These are phyloP conservation scores for Drosophila sproati DNA, from an alignment of 1,140 invertebrate species.

Conservation along the genomic window DNA sequence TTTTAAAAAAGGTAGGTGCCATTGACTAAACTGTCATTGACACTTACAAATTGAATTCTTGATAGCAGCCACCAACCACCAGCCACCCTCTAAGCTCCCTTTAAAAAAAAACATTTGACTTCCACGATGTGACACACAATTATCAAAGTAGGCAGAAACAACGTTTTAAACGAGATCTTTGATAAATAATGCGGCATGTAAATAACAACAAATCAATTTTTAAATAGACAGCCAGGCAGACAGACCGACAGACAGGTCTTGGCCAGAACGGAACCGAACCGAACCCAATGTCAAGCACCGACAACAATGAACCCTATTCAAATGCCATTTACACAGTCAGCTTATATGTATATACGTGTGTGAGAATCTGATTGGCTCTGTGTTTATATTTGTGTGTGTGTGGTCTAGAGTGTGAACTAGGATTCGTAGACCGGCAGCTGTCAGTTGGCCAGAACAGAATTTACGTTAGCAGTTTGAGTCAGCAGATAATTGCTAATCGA, in stretches of 20 bases:
- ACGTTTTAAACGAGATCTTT: constrained; percentile 50
- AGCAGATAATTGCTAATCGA: constrained; percentile 43
- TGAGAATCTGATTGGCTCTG: neutral
- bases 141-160: constrained; percentile 50
- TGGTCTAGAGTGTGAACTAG: constrained; percentile 3
- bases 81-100: neutral
- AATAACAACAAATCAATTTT: constrained; percentile 82
- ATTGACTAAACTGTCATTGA: constrained; percentile 66
- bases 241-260: constrained; percentile 6
- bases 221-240: constrained; percentile 62
- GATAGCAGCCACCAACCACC: constrained; percentile 37
- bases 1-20: constrained; percentile 28
- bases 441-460: constrained; percentile 60
- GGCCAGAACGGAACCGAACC: neutral
- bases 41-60: constrained; percentile 79
- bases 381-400: constrained; percentile 3
- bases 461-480: constrained; percentile 60
- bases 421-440: constrained; percentile 40
- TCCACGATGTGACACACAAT: constrained; percentile 41
- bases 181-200: constrained; percentile 79
- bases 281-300: constrained; percentile 24
- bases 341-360: neutral
- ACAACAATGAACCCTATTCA: constrained; percentile 70
- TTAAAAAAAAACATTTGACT: neutral
- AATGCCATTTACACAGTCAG: constrained; percentile 33